Evolutionary conservation across 2,797 vertebrate species (phyloP), one percentile per base, ranked within the genome.

Genomic region (Sciaenops ocellatus): DNA sequence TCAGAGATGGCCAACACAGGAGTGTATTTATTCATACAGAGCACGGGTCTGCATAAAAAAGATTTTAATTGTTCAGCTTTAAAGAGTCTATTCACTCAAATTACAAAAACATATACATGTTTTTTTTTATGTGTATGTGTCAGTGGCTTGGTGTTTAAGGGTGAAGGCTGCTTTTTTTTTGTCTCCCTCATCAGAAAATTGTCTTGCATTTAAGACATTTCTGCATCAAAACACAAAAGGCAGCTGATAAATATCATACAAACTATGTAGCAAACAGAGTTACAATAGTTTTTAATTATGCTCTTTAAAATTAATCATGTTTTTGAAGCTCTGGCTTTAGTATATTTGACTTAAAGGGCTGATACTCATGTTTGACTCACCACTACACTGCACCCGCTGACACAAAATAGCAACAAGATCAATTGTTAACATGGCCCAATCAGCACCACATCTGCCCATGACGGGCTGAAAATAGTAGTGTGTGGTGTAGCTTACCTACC

Each of bases 401-500:
- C 78, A 74, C 47, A n/a, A 26, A 34, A 78, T 17, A 69, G 69
- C 55, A 78, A 67, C 66, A 66, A 80, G 80, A 88, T 86, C 87
- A 51, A 69, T 78, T 4, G 80, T 73, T 61, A 80, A 83, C 85
- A 72, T 28, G 64, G 34, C 42, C 55, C 12, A 26, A 77, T 76
- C 66, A 85, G 71, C 73, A 73, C 54, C 77, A 68, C 81, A 81
- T 89, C 72, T 78, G 69, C 51, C 41, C 28, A 2, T 5, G 69
- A 61, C 26, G 47, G 79, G 66, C 71, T 73, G 74, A 66, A 85
- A 90, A 92, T 83, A 91, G 85, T 17, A 8, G 11, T 7, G 48
- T 52, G 78, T 13, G 85, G 90, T 86, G 89, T 84, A 52, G 61
- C 76, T 89, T 87, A 76, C 83, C 80, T 61, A 80, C 87, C 86